Percentiles rank a stretch among this genome's conserved stretches.
phyloP scores from a whole-genome alignment of 2,888 invertebrate species.

The Tricholauxania praeusta region DNA sequence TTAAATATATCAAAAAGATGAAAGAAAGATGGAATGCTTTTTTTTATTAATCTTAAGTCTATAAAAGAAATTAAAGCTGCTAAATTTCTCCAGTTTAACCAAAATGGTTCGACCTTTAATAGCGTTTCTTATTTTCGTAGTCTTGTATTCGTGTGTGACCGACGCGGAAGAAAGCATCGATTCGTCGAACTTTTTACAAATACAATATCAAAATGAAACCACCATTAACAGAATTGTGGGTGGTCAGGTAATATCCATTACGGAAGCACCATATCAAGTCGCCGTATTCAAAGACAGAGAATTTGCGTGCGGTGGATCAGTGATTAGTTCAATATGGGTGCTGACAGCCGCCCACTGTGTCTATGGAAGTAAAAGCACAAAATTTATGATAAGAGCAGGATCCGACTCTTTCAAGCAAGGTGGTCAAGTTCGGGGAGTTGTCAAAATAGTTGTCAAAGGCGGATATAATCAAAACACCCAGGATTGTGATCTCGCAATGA shows the following conservation, averaged over 20 bases:
- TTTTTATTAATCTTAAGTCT: too few species aligned
- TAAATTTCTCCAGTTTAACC: too few species aligned
- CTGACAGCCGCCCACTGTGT: constrained; percentile 36
- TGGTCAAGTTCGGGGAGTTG: constrained; percentile 25
- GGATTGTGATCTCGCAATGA: constrained; percentile 19
- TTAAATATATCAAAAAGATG: too few species aligned
- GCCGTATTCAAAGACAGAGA: constrained; percentile 10
- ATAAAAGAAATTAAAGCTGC: too few species aligned
- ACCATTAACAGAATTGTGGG: constrained; percentile 32
- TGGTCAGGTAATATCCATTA: constrained; percentile 27
- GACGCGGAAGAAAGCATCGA: too few species aligned
- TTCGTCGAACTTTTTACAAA: too few species aligned
- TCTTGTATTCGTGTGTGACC: too few species aligned
- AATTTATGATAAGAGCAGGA: constrained; percentile 28
- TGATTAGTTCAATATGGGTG: constrained; percentile 28
- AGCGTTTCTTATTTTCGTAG: too few species aligned
- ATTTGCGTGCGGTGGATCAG: constrained; percentile 32
- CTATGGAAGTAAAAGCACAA: constrained; percentile 1
- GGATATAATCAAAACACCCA: background rate
- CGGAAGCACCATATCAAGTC: constrained; percentile 27
- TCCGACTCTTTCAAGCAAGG: constrained; percentile 19
- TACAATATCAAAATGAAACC: background rate
- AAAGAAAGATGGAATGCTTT: too few species aligned
- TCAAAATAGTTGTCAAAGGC: constrained; percentile 8
- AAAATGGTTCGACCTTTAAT: too few species aligned